Base-by-base conservation (phyloP, 1,140 invertebrate species). In the Agraylea sexmaculata region DNA sequence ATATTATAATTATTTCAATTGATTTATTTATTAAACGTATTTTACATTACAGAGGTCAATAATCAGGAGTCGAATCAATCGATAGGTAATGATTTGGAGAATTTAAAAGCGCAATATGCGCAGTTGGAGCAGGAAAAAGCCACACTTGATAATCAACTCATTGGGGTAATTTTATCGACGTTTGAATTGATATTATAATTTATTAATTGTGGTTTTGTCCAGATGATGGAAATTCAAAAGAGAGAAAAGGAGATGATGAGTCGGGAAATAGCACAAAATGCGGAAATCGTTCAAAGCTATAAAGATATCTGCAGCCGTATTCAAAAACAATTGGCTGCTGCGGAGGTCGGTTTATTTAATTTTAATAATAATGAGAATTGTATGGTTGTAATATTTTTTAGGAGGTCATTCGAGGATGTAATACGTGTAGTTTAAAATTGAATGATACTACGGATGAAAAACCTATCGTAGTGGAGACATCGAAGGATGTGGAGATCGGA, bases 251-350 rank as follows among this genome's bases (percentile, higher is more conserved):
- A 60, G 4, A 58, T 59, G 36, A 53, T 54, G 1, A 49, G 58
- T 31, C 60, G 55, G 23, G 57, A 65, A 13, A 49, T 55, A 0
- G 45, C 51, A 0, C 59, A 62, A 43, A 56, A 60, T 44, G 53
- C 73, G 8, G 70, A 75, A 0, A 68, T 93, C 1, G 61, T 74
- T 10, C 79, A 87, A 47, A 91, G 97, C 52, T 99, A 98, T 57
- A 95, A 96, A 66, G 63, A 88, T 68, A 89, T 93, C 34, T 91
- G 88, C 58, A 84, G 87, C 46, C 68, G 88, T 13, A 66, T 94
- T 20, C 91, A 95, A 57, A 78, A 79, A 50, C 87, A 93, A 54
- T 77, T 87, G 49, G 77, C 77, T 49, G 68, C 66, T 22, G 61
- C 72, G 4, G 79, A 71, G 51, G 65, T 66, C 8, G 19, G 12